A percentile compares a stretch with the other conserved stretches of the same genome.
Conservation (phyloP, 2,113 vertebrate species). For the Todiramphus saurophagus region DNA sequence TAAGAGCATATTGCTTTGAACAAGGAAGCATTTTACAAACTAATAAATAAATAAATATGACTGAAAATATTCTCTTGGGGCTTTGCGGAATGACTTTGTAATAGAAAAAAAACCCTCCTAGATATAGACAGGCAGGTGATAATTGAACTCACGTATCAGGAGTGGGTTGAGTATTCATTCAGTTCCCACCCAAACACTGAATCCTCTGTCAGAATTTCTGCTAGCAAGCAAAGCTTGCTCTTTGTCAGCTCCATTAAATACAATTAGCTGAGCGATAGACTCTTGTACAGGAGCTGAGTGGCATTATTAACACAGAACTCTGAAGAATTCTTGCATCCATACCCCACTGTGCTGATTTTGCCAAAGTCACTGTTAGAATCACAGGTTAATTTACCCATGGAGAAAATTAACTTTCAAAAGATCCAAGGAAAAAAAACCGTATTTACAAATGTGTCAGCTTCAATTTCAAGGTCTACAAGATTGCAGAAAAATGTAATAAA, state of each 20-base stretch:
- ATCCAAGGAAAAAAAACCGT: slow-evolving; percentile 25
- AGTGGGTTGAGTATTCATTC: background rate
- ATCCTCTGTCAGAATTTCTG: background rate
- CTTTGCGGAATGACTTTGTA: background rate
- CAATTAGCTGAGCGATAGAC: background rate
- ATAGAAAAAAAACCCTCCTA: background rate
- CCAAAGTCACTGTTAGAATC: slow-evolving; percentile 15
- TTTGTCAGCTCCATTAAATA: background rate
- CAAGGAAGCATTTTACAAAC: background rate
- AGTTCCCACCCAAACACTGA: background rate
- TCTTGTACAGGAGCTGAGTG: background rate
- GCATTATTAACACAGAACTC: background rate
- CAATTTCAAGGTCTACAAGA: slow-evolving; percentile 63
- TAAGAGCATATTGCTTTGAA: background rate
- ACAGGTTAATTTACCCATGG: slow-evolving; percentile 44
- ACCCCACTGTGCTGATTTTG: background rate
- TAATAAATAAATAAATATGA: background rate
- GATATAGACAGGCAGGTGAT: background rate
- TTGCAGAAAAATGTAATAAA: slow-evolving; percentile 46
- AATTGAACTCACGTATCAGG: background rate
- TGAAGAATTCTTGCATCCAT: slow-evolving; percentile 15
- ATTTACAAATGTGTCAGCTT: slow-evolving; percentile 60
- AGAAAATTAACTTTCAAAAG: slow-evolving; percentile 52
- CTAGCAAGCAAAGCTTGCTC: background rate
- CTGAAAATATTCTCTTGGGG: background rate